Percentiles rank a stretch among this genome's conserved stretches.
phyloP scores from a whole-genome alignment of 1,140 invertebrate genomes.

The Monochamus saltuarius region DNA sequence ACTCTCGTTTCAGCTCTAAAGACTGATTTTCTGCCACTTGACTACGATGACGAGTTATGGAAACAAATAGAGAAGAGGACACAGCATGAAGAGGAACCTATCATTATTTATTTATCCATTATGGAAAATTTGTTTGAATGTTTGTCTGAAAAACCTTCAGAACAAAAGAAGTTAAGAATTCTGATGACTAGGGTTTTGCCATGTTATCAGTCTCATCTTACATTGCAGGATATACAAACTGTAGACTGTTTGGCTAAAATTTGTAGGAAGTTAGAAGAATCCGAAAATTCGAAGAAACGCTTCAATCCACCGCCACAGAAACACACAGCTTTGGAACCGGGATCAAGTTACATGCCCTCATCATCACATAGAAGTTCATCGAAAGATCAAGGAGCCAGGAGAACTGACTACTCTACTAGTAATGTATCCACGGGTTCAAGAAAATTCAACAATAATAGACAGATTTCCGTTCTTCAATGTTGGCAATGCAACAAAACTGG shows the following conservation, averaged over 20 bases:
- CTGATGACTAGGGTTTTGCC: neutral
- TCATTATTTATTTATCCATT: constrained; percentile 5
- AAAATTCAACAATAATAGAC: no score
- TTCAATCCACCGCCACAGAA: neutral
- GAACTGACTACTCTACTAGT: no score
- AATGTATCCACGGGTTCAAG: no score
- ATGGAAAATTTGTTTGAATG: constrained; percentile 12
- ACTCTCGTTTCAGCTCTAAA: neutral
- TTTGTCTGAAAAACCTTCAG: constrained; percentile 6
- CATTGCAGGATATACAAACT: neutral
- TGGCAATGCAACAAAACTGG: neutral
- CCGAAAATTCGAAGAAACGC: neutral
- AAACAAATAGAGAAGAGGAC: constrained; percentile 5
- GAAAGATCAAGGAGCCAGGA: no score
- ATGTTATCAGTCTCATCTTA: neutral
- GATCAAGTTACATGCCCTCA: neutral
- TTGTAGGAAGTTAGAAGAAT: neutral
- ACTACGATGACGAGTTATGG: neutral
- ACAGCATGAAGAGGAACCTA: neutral
- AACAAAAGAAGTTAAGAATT: neutral
- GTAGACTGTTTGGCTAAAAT: neutral
- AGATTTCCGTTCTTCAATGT: neutral
- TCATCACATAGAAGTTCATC: neutral
- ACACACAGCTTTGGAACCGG: neutral
- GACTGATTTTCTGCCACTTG: neutral